A percentile compares a stretch with the other conserved stretches of the same genome.
These are phyloP conservation scores for Adrianichthys oophorus DNA, from an alignment of 2,797 vertebrate genomes.

Conservation along the genomic window DNA sequence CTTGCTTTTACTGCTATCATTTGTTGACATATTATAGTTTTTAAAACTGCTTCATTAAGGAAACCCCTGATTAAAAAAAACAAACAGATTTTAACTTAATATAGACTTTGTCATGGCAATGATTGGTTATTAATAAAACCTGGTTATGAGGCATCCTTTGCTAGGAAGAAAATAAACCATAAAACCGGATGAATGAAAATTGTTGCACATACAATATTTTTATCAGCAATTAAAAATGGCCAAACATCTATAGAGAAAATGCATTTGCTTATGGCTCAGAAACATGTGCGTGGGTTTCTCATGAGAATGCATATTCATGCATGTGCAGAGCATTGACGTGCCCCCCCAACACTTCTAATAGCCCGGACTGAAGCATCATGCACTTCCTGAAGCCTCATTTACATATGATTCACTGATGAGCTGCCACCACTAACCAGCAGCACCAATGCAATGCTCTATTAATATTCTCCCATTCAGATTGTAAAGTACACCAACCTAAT, in stretches of 20 bases:
- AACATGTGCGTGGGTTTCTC: constrained; percentile 25
- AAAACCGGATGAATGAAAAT: constrained; percentile 1
- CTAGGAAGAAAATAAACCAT: constrained; percentile 3
- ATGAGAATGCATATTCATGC: constrained; percentile 34
- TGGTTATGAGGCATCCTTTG: too few relatives aligned
- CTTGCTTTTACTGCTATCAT: too few relatives aligned
- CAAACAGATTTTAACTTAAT: not conserved
- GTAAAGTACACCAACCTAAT: constrained; percentile 80
- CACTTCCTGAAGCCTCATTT: constrained; percentile 75
- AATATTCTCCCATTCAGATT: constrained; percentile 76
- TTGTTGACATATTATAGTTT: too few relatives aligned
- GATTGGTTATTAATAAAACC: not conserved
- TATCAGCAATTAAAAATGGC: constrained; percentile 16
- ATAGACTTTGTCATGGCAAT: not conserved
- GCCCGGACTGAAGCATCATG: constrained; percentile 64
- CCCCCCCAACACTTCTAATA: constrained; percentile 69
- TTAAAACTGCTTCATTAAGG: too few relatives aligned
- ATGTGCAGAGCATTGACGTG: constrained; percentile 46
- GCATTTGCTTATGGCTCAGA: constrained; percentile 36
- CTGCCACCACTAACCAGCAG: constrained; percentile 69
- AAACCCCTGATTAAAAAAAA: not conserved
- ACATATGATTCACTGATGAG: constrained; percentile 74
- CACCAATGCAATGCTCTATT: constrained; percentile 69
- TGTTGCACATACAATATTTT: constrained; percentile 8
- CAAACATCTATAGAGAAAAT: constrained; percentile 24